phyloP scores from a whole-genome alignment of 2,888 invertebrate genomes.

The Euplexia lucipara region DNA sequence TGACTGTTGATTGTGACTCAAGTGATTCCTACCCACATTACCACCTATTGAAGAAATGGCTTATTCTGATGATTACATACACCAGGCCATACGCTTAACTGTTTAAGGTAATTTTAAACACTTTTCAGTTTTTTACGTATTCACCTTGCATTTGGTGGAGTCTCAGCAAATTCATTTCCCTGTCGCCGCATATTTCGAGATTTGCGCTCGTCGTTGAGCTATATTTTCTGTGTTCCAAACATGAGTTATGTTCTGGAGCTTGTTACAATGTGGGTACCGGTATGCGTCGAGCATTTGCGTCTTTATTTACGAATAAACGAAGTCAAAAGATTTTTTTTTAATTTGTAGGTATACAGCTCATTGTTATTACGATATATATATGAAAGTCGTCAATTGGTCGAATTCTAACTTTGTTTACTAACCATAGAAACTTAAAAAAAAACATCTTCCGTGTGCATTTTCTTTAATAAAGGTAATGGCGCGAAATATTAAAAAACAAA shows the following conservation, averaged over 20 bases:
- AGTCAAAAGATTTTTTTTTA: slow-evolving; percentile 1
- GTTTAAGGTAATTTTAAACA: not conserved
- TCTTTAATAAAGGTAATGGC: too few species aligned
- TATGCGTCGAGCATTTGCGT: slow-evolving; percentile 18
- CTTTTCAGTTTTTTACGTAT: slow-evolving; percentile 1
- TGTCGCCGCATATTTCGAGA: slow-evolving; percentile 35
- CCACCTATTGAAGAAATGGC: too few species aligned
- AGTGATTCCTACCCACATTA: too few species aligned
- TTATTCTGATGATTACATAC: too few species aligned
- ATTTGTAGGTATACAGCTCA: slow-evolving; percentile 4
- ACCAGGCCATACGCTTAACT: too few species aligned
- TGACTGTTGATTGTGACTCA: too few species aligned
- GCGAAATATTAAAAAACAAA: too few species aligned
- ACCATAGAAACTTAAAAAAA: too few species aligned
- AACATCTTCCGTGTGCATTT: too few species aligned
- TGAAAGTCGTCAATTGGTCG: too few species aligned
- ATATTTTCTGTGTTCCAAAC: slow-evolving; percentile 29
- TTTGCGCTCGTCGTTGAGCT: slow-evolving; percentile 6
- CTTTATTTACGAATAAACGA: not conserved
- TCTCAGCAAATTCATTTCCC: slow-evolving; percentile 23
- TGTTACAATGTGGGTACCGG: slow-evolving; percentile 12
- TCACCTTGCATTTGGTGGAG: not conserved
- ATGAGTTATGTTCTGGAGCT: slow-evolving; percentile 43
- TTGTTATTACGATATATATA: too few species aligned
- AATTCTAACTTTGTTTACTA: too few species aligned